These are phyloP conservation scores for Sitta carolinensis DNA, from an alignment of 2,797 vertebrate genomes.

Conservation along the genomic window DNA sequence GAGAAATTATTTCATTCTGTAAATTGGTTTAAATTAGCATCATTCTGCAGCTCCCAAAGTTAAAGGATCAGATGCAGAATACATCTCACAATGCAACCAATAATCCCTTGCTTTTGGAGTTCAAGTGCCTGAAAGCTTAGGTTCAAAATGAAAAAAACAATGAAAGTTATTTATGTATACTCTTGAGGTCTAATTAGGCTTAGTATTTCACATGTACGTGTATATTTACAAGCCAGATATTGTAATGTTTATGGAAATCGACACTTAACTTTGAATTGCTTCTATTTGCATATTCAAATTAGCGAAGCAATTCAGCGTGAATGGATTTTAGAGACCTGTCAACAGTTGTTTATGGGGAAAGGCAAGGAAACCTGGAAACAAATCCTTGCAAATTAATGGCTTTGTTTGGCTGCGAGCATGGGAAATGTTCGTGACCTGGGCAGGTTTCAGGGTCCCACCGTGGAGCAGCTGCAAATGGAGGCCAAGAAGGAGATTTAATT, in stretches of 20 bases:
- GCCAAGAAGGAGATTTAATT: background rate
- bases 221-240: constrained; percentile 48
- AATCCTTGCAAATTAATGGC: background rate
- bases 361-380: background rate
- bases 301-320: constrained; percentile 10
- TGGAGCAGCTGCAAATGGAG: background rate
- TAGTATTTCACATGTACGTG: constrained; percentile 7
- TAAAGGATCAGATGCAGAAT: background rate
- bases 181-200: constrained; percentile 65
- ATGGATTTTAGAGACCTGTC: constrained; percentile 36
- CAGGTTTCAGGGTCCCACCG: background rate
- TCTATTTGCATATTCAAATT: constrained; percentile 66
- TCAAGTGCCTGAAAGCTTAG: constrained; percentile 37
- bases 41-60: background rate
- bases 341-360: constrained; percentile 19
- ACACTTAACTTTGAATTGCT: constrained; percentile 67
- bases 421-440: background rate
- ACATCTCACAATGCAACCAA: background rate
- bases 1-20: background rate
- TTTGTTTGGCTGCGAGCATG: background rate
- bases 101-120: background rate
- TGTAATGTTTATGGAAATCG: constrained; percentile 67
- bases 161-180: constrained; percentile 57
- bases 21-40: constrained; percentile 23
- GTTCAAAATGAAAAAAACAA: constrained; percentile 23